These are phyloP conservation scores for Polyommatus iphigenia DNA, from an alignment of 2,888 invertebrate species.

Conservation along the genomic window DNA sequence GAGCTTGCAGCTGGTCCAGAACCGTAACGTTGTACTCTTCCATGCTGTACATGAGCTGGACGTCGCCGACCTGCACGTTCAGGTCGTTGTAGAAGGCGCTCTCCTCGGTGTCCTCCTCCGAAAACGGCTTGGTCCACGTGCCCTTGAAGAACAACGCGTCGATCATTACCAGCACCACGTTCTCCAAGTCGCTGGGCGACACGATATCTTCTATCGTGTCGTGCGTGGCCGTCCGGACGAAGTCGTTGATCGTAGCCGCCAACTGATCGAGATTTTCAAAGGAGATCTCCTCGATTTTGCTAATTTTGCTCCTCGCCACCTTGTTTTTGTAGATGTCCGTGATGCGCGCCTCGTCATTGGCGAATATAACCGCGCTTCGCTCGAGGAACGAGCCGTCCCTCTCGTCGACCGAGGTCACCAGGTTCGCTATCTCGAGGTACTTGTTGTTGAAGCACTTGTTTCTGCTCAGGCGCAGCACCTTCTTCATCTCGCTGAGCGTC, in stretches of 20 bases:
- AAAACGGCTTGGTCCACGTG: conserved; percentile 56
- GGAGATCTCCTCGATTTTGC: conserved; percentile 49
- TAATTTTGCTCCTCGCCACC: conserved; percentile 48
- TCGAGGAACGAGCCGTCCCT: conserved; percentile 49
- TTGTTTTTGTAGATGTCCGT: conserved; percentile 48
- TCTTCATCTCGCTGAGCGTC: conserved; percentile 54
- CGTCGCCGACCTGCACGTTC: conserved; percentile 55
- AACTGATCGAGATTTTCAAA: conserved; percentile 50
- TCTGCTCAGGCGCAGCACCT: conserved; percentile 52
- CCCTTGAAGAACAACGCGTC: conserved; percentile 68
- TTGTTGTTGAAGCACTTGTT: conserved; percentile 61
- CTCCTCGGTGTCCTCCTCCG: conserved; percentile 51
- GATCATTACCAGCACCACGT: conserved; percentile 51
- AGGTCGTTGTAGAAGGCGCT: conserved; percentile 57
- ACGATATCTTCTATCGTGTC: conserved; percentile 60
- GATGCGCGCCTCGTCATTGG: conserved; percentile 51
- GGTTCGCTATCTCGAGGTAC: conserved; percentile 54
- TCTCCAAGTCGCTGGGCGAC: conserved; percentile 52
- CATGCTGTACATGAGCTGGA: conserved; percentile 58
- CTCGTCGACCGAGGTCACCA: conserved; percentile 41
- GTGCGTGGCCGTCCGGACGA: conserved; percentile 46
- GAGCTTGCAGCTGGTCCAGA: conserved; percentile 50
- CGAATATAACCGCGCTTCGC: conserved; percentile 56
- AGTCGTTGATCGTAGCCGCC: conserved; percentile 56
- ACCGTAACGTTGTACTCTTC: conserved; percentile 48